Evolutionary conservation across 2,888 invertebrate species (phyloP).

Genomic region (Nomada hirtipes): DNA sequence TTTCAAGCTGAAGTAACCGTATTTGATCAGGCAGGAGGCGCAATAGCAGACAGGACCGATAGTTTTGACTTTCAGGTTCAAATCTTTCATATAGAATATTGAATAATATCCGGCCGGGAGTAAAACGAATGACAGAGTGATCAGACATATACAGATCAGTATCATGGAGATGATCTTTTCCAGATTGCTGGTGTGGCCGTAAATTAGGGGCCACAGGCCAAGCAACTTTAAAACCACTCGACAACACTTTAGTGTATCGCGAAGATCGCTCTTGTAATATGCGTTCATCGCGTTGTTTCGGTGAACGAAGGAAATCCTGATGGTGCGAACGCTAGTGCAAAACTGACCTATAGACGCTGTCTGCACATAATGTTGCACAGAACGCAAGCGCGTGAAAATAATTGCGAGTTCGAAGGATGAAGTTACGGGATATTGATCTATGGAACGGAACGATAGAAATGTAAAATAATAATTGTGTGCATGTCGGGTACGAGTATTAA

Average conservation of each 20-base stretch:
- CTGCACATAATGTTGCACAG: too few relatives aligned
- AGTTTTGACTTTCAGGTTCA: slow-evolving; percentile 56
- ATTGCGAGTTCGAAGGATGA: too few relatives aligned
- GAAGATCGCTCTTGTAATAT: slow-evolving; percentile 14
- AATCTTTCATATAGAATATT: slow-evolving; percentile 23
- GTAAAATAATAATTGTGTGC: too few relatives aligned
- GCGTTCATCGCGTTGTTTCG: not conserved
- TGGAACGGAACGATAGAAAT: too few relatives aligned
- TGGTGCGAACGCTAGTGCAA: too few relatives aligned
- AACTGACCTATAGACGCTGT: too few relatives aligned
- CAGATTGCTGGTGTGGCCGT: not conserved
- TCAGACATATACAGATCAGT: slow-evolving; percentile 21
- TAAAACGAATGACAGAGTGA: slow-evolving; percentile 45
- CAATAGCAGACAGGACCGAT: slow-evolving; percentile 70
- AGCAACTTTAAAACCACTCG: slow-evolving; percentile 69
- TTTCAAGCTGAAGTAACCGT: slow-evolving; percentile 57
- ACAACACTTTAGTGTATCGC: slow-evolving; percentile 66
- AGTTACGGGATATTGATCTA: too few relatives aligned
- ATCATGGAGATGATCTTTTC: not conserved
- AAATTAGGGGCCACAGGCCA: slow-evolving; percentile 68
- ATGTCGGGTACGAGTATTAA: too few relatives aligned
- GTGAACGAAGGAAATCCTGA: too few relatives aligned
- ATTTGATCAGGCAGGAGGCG: slow-evolving; percentile 68
- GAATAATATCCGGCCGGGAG: slow-evolving; percentile 49
- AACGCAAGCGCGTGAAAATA: too few relatives aligned